phyloP scores from a whole-genome alignment of 2,888 invertebrate genomes.

The Machimus rusticus region DNA sequence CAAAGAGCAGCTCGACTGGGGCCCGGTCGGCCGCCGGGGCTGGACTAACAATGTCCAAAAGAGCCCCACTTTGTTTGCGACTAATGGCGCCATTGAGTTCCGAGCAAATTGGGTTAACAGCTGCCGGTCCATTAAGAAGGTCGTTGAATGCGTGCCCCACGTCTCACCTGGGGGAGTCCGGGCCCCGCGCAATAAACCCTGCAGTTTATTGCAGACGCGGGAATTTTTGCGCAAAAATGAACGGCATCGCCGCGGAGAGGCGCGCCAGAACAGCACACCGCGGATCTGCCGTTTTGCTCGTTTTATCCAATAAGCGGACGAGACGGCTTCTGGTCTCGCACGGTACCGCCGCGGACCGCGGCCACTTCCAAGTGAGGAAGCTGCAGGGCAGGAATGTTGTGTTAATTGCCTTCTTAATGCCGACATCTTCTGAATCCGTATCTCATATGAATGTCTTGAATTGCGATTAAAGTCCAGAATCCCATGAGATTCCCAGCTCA shows the following conservation, averaged over 20 bases:
- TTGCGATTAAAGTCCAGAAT: neutral
- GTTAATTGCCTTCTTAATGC: neutral
- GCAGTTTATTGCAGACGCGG: neutral
- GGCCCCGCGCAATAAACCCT: neutral
- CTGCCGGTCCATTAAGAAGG: slow-evolving; percentile 27
- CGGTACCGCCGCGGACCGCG: neutral
- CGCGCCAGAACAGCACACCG: neutral
- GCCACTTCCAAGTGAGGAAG: neutral
- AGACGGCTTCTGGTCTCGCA: neutral
- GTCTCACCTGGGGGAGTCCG: neutral
- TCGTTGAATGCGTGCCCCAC: neutral
- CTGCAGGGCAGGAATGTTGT: neutral
- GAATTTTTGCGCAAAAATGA: neutral
- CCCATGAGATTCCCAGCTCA: neutral
- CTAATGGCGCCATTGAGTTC: slow-evolving; percentile 24
- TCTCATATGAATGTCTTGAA: neutral
- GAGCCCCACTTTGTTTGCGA: slow-evolving; percentile 6
- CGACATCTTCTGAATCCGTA: neutral
- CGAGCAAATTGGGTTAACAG: slow-evolving; percentile 30
- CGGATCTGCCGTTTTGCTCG: neutral
- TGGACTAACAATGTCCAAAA: neutral
- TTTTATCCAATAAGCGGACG: neutral
- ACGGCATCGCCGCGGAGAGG: neutral
- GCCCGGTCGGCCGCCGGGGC: neutral
- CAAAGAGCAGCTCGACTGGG: neutral